These are phyloP conservation scores for Machimus atricapillus DNA, from an alignment of 2,888 invertebrate species.

Conservation along the genomic window DNA sequence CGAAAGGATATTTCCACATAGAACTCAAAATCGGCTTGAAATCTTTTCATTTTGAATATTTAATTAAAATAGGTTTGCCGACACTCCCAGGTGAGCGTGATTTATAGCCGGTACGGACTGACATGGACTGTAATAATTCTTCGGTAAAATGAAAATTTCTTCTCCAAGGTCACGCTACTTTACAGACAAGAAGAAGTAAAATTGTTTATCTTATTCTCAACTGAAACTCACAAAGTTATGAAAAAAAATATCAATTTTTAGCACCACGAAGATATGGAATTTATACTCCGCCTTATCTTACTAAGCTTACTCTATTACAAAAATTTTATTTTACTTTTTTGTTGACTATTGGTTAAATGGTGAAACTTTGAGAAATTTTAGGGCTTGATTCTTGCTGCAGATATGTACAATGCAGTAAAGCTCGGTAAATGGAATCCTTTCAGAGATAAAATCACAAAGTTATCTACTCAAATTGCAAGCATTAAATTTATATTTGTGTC, in stretches of 20 bases:
- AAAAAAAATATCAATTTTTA: neutral
- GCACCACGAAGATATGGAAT: neutral
- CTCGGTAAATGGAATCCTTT: neutral
- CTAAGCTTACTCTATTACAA: neutral
- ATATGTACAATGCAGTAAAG: neutral
- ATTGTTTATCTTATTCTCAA: neutral
- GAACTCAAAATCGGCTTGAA: slow-evolving; percentile 18
- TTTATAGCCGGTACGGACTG: neutral
- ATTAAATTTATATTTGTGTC: neutral
- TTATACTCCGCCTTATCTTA: neutral
- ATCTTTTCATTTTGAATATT: slow-evolving; percentile 8
- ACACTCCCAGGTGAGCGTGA: neutral
- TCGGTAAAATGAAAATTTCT: neutral
- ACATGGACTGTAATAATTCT: neutral
- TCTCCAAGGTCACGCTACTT: neutral
- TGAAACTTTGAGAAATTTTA: neutral
- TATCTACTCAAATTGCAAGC: neutral
- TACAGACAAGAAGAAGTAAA: neutral
- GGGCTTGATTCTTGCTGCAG: neutral
- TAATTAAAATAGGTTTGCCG: neutral
- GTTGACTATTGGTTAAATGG: neutral
- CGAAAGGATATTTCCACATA: neutral
- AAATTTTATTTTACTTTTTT: neutral
- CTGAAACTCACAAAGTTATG: neutral
- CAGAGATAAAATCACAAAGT: neutral